Percentiles rank a stretch among this genome's conserved stretches.
phyloP scores from a whole-genome alignment of 1,140 invertebrate genomes.

The Acromyrmex charruanus region DNA sequence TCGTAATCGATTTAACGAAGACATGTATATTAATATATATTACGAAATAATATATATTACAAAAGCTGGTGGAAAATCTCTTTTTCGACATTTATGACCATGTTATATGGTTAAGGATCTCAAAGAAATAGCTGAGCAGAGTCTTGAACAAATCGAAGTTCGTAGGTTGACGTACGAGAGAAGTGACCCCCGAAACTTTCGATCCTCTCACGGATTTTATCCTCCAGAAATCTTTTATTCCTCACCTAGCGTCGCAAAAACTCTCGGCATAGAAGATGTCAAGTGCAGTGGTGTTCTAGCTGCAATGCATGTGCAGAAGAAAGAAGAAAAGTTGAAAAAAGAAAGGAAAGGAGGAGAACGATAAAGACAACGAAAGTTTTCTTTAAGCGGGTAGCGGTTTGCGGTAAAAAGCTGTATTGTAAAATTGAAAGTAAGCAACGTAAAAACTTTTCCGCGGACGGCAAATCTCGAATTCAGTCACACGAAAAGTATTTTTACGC shows the following conservation, averaged over 20 bases:
- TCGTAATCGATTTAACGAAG: no score
- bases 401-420: conserved; percentile 58
- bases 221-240: conserved; percentile 72
- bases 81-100: neutral
- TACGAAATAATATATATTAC: neutral
- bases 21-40: no score
- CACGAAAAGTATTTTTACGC: conserved; percentile 3
- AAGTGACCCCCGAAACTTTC: conserved; percentile 65
- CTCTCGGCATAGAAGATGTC: conserved; percentile 58
- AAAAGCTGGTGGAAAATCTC: neutral
- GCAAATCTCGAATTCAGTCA: conserved; percentile 26
- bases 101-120: conserved; percentile 18
- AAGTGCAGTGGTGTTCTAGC: conserved; percentile 59
- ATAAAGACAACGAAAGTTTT: conserved; percentile 56
- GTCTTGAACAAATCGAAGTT: conserved; percentile 39
- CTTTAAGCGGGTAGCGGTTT: conserved; percentile 43
- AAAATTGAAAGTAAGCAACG: conserved; percentile 60
- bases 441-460: conserved; percentile 18
- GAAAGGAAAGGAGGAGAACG: neutral
- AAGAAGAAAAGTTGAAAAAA: neutral
- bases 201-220: conserved; percentile 67
- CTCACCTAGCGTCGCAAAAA: conserved; percentile 69
- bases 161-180: conserved; percentile 31
- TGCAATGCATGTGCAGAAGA: conserved; percentile 38
- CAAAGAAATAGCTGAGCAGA: conserved; percentile 13